Base-by-base conservation (phyloP, 2,888 invertebrate species). In the Cephus pulcher region DNA sequence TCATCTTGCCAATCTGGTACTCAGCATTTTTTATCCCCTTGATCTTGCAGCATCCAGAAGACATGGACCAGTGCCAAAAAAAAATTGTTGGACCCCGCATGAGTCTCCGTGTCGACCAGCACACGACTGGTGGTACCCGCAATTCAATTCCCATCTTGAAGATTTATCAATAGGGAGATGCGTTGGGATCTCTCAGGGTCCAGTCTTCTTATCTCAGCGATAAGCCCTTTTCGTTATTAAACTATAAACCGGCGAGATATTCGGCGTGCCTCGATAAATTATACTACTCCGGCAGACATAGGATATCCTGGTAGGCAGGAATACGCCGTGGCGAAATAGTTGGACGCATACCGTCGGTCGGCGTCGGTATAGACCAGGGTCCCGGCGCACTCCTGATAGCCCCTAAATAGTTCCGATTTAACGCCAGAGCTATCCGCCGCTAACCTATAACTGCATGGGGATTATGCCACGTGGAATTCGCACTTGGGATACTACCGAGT, bases 251-350 rank as follows among this genome's bases (percentile, higher is more conserved):
- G 76, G 79, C 79, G 79, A 80, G 86, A 86, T 88, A 84, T 84
- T 87, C 84, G 81, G 85, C 86, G 82, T 87, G 86, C 87, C 84
- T 85, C 86, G 85, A 88, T 88, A 87, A 88, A 87, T 88, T 88
- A 87, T 86, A 84, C 83, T 80, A 83, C 82, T 84, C 82, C 81
- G 82, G 1, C 81, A 82, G 82, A 80, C 81, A 79, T 82, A 80
- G 80, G 81, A 82, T 81, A 81, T 80, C 76, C 80, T 78, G 76
- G 82, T 82, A 84, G 83, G 84, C 84, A 75, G 80, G 32, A 84
- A 83, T 84, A 82, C 82, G 82, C 81, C 80, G 80, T 78, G 83
- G 84, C 77, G 82, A 86, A 87, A 87, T 87, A 86, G 87, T 86
- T 87, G 80, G 82, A 81, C 84, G 82, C 86, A 87, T 87, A 86